Conservation (phyloP, 2,888 invertebrate species). For the Drosophila leonis region DNA sequence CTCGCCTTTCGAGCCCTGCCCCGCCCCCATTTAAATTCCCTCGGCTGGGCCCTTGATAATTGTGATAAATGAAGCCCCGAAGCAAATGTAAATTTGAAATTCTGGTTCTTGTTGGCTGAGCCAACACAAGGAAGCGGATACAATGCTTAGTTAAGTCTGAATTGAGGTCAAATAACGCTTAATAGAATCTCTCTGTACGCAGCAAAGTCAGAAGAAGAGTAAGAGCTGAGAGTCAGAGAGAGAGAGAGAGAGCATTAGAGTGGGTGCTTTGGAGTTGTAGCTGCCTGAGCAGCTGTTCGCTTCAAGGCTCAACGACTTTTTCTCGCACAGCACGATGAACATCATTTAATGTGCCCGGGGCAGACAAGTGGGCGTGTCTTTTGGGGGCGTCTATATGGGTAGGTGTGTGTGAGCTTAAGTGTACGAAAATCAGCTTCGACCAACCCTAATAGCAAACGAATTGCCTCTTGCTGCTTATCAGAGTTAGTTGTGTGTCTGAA, state of each 20-base stretch:
- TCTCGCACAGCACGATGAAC: slow-evolving; percentile 51
- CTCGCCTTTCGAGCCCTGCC: no score
- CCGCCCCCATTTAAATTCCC: slow-evolving; percentile 1
- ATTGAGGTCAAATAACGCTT: slow-evolving; percentile 50
- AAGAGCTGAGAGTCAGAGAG: neutral
- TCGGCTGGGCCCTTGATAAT: slow-evolving; percentile 11
- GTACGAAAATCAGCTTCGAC: slow-evolving; percentile 20
- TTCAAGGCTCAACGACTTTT: slow-evolving; percentile 53
- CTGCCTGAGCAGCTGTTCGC: slow-evolving; percentile 41
- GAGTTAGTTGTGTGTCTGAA: slow-evolving; percentile 2
- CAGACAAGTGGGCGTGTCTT: slow-evolving; percentile 39
- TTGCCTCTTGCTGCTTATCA: slow-evolving; percentile 42
- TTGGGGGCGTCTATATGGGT: neutral
- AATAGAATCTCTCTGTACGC: slow-evolving; percentile 41
- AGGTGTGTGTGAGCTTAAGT: neutral
- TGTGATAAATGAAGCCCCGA: slow-evolving; percentile 30
- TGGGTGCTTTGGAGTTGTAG: neutral
- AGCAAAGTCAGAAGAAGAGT: neutral
- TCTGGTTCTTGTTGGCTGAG: slow-evolving; percentile 6
- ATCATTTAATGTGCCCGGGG: slow-evolving; percentile 46
- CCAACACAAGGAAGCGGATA: slow-evolving; percentile 11
- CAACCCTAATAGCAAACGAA: slow-evolving; percentile 62
- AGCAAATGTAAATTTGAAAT: slow-evolving; percentile 32
- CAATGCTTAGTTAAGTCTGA: slow-evolving; percentile 39
- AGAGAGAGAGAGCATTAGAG: neutral